These are phyloP conservation scores for Rapana venosa DNA, from an alignment of 2,888 invertebrate genomes.

Conservation along the genomic window DNA sequence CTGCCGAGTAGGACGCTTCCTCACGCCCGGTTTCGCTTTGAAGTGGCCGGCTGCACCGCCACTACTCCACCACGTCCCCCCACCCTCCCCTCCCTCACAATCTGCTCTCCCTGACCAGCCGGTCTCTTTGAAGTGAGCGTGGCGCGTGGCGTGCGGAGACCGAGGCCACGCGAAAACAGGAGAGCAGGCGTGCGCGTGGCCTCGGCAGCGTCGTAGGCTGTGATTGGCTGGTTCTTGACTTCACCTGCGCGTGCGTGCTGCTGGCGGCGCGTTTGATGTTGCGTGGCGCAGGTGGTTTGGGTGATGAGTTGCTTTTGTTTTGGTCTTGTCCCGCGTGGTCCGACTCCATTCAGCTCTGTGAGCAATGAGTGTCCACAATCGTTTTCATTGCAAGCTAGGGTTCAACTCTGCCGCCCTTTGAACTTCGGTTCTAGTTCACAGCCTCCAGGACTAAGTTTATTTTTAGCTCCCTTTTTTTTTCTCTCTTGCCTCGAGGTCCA, in stretches of 20 bases:
- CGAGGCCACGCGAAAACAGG: constrained; percentile 25
- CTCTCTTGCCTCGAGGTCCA: too few relatives aligned
- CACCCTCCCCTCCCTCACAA: neutral
- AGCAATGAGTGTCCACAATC: neutral
- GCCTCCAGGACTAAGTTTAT: too few relatives aligned
- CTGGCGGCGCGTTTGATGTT: constrained; percentile 31
- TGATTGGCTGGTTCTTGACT: constrained; percentile 31
- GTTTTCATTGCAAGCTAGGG: neutral
- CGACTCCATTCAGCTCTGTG: neutral
- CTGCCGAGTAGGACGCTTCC: neutral
- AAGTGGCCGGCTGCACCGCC: constrained; percentile 22
- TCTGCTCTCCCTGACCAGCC: neutral
- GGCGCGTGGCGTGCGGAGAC: constrained; percentile 36
- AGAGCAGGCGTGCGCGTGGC: constrained; percentile 38
- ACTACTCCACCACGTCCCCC: neutral
- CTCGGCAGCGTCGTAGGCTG: constrained; percentile 28
- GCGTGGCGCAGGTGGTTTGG: constrained; percentile 32
- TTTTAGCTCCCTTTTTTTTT: too few relatives aligned
- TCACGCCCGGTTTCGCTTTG: constrained; percentile 19
- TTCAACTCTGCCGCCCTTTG: neutral
- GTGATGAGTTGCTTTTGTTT: constrained; percentile 35
- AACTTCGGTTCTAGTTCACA: neutral
- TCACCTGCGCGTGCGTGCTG: constrained; percentile 42
- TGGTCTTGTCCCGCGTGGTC: neutral
- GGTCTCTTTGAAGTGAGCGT: constrained; percentile 33